Conservation (phyloP, 1,140 invertebrate genomes). For the Heliconius congener region DNA sequence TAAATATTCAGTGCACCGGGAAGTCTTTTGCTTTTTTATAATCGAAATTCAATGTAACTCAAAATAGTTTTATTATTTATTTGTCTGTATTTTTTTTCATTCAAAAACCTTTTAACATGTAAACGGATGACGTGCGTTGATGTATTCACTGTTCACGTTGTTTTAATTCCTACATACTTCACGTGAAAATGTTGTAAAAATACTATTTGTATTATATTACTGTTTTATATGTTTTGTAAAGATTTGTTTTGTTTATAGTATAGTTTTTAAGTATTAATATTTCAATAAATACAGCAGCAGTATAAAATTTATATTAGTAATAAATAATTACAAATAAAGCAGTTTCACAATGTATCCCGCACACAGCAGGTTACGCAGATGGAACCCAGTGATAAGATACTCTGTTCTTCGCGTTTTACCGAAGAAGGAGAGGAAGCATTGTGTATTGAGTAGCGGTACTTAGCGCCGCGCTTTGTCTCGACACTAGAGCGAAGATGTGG, state of each 20-base stretch:
- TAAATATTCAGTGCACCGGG: background rate
- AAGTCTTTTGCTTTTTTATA: slow-evolving; percentile 11
- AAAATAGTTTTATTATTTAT: slow-evolving; percentile 2
- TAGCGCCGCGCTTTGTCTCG: too few species aligned
- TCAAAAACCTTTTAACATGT: slow-evolving; percentile 12
- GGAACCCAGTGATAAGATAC: too few species aligned
- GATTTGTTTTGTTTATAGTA: background rate
- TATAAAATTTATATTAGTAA: too few species aligned
- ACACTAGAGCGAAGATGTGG: too few species aligned
- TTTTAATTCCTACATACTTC: background rate
- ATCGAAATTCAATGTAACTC: slow-evolving; percentile 12
- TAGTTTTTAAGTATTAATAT: too few species aligned
- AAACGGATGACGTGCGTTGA: slow-evolving; percentile 15
- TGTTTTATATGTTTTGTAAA: background rate
- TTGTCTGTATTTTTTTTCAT: slow-evolving; percentile 7
- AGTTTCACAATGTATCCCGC: too few species aligned
- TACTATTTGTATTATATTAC: background rate
- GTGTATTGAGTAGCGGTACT: too few species aligned
- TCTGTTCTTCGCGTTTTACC: too few species aligned
- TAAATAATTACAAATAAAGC: too few species aligned
- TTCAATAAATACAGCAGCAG: too few species aligned
- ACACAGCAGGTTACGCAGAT: too few species aligned
- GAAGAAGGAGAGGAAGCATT: too few species aligned
- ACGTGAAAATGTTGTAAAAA: background rate
- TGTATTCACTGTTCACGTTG: slow-evolving; percentile 12